phyloP scores from a whole-genome alignment of 2,888 invertebrate species.

The Himalopsyche tibetana region DNA sequence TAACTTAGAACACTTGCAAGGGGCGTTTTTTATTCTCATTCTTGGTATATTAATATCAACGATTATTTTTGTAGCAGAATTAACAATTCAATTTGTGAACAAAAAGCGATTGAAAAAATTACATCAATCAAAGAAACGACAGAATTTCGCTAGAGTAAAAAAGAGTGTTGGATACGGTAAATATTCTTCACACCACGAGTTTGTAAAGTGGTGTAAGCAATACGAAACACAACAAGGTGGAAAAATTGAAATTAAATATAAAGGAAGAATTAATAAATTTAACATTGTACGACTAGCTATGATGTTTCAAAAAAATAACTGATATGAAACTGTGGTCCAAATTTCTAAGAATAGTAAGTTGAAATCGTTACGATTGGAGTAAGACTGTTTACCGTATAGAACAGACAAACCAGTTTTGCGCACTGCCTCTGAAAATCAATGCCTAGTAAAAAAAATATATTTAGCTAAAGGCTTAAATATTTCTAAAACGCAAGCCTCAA shows the following conservation, averaged over 20 bases:
- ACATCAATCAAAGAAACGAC: background rate
- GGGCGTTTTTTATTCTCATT: slow-evolving; percentile 62
- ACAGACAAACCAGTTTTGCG: too few relatives aligned
- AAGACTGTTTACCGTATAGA: too few relatives aligned
- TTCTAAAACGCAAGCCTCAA: too few relatives aligned
- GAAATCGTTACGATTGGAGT: too few relatives aligned
- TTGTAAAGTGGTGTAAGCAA: slow-evolving; percentile 51
- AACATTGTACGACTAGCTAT: background rate
- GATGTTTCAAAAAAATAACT: background rate
- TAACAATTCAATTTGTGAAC: slow-evolving; percentile 18
- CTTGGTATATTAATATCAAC: slow-evolving; percentile 57
- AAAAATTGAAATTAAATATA: background rate
- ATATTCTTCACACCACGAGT: slow-evolving; percentile 47
- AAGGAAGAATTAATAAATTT: background rate
- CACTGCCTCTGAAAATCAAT: too few relatives aligned
- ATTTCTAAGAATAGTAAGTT: too few relatives aligned
- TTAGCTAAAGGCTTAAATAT: too few relatives aligned
- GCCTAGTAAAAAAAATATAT: too few relatives aligned
- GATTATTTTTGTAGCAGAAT: slow-evolving; percentile 62
- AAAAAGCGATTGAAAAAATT: slow-evolving; percentile 8
- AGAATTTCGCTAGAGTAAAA: slow-evolving; percentile 6
- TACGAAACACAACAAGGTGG: slow-evolving; percentile 45
- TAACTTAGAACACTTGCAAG: slow-evolving; percentile 63
- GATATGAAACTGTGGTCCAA: background rate
- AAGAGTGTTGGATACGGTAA: slow-evolving; percentile 31